Percentiles rank a stretch among this genome's conserved stretches.
phyloP scores from a whole-genome alignment of 2,113 vertebrate genomes.

The Psammodynastes pulverulentus region DNA sequence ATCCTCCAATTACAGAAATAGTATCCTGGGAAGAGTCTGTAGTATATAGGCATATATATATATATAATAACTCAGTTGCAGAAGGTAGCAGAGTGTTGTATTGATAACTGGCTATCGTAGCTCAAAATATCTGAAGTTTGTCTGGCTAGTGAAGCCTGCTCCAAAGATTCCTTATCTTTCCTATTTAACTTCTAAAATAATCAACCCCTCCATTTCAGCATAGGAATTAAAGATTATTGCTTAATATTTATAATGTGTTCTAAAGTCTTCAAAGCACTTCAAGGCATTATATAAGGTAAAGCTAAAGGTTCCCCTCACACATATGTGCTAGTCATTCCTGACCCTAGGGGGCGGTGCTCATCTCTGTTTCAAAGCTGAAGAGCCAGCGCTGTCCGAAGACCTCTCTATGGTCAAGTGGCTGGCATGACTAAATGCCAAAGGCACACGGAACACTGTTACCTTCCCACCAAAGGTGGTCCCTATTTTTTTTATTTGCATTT shows the following conservation, averaged over 20 bases:
- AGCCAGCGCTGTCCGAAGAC: no score
- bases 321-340: no score
- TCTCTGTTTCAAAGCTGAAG: no score
- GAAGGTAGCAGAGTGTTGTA: not conserved
- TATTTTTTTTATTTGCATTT: no score
- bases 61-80: not conserved
- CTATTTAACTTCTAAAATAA: not conserved
- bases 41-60: not conserved
- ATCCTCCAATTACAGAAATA: not conserved
- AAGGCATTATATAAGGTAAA: not conserved
- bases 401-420: no score
- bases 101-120: not conserved
- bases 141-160: not conserved
- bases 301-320: no score
- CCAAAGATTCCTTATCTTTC: not conserved
- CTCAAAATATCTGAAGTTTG: not conserved
- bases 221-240: not conserved
- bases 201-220: not conserved
- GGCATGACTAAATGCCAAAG: no score
- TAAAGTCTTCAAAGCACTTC: not conserved
- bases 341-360: no score
- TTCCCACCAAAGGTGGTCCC: no score
- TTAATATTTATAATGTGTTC: not conserved
- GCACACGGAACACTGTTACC: no score
- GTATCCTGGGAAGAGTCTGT: not conserved